Conservation (phyloP, 2,888 invertebrate genomes). For the Trichogramma evanescens region DNA sequence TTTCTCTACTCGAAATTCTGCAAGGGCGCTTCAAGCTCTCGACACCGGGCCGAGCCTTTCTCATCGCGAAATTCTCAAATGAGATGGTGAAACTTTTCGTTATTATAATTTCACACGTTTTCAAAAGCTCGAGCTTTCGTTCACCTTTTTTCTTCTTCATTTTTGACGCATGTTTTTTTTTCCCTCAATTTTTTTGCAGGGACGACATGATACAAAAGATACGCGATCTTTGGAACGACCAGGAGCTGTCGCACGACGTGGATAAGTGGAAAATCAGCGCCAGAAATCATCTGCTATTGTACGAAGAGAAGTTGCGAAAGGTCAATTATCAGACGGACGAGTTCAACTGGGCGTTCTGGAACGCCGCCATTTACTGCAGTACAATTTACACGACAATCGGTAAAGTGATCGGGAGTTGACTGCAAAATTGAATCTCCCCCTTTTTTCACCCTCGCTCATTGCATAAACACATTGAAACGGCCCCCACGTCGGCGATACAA, state of each 20-base stretch:
- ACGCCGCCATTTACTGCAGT: slow-evolving; percentile 78
- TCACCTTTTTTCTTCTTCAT: neutral
- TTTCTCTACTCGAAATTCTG: no score
- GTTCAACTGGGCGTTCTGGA: slow-evolving; percentile 75
- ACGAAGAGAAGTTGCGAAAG: slow-evolving; percentile 51
- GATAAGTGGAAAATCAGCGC: slow-evolving; percentile 52
- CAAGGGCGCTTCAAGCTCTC: no score
- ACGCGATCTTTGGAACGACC: slow-evolving; percentile 35
- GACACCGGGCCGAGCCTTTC: neutral
- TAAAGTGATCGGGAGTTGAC: slow-evolving; percentile 48
- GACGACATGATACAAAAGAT: slow-evolving; percentile 43
- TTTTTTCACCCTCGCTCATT: no score
- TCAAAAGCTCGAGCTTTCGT: neutral
- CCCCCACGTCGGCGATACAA: no score
- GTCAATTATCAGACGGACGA: slow-evolving; percentile 31
- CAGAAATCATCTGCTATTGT: slow-evolving; percentile 48
- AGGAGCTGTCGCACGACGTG: slow-evolving; percentile 34
- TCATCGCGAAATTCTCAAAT: neutral
- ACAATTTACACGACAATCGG: slow-evolving; percentile 87
- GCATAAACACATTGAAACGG: no score
- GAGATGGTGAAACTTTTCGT: neutral
- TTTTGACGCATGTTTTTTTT: neutral
- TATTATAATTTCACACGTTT: neutral
- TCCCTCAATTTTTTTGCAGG: slow-evolving; percentile 14
- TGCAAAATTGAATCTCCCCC: slow-evolving; percentile 44